Percentiles rank a stretch among this genome's conserved stretches.
Evolutionary conservation across 2,888 invertebrate genomes (phyloP).

Genomic region (Apotomis capreana): DNA sequence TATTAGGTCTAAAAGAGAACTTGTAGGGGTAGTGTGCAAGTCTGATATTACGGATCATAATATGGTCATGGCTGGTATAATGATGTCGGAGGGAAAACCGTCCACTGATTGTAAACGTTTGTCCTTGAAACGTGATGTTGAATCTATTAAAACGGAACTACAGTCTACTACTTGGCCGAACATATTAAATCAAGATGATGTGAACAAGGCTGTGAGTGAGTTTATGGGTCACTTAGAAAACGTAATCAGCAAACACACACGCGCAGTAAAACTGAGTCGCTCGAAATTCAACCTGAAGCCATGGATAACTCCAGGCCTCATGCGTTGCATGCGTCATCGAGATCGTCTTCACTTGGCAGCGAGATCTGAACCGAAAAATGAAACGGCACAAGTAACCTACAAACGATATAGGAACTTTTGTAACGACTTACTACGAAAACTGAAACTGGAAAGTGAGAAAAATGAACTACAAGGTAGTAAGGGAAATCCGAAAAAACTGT

Average conservation of each 20-base stretch:
- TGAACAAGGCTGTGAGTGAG: too few relatives aligned
- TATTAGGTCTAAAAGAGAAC: neutral
- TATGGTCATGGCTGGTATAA: too few relatives aligned
- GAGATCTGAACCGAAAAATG: conserved; percentile 2
- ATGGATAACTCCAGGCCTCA: neutral
- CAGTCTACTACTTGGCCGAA: too few relatives aligned
- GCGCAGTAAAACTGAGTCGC: neutral
- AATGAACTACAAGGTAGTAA: neutral
- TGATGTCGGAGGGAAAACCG: too few relatives aligned
- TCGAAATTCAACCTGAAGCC: neutral
- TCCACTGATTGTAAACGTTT: too few relatives aligned
- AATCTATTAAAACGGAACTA: too few relatives aligned
- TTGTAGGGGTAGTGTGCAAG: neutral
- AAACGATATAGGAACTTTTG: conserved; percentile 18
- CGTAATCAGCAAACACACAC: neutral
- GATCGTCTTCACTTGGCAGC: conserved; percentile 11
- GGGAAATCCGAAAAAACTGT: neutral
- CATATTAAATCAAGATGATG: too few relatives aligned
- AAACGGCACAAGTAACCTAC: conserved; percentile 14
- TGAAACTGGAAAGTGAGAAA: conserved; percentile 11
- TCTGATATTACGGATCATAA: neutral
- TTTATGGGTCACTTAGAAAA: neutral
- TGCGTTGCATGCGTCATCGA: conserved; percentile 1
- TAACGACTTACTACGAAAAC: conserved; percentile 16
- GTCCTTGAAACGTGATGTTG: too few relatives aligned